phyloP scores from a whole-genome alignment of 2,113 vertebrate genomes.

The Tonatia bakeri region DNA sequence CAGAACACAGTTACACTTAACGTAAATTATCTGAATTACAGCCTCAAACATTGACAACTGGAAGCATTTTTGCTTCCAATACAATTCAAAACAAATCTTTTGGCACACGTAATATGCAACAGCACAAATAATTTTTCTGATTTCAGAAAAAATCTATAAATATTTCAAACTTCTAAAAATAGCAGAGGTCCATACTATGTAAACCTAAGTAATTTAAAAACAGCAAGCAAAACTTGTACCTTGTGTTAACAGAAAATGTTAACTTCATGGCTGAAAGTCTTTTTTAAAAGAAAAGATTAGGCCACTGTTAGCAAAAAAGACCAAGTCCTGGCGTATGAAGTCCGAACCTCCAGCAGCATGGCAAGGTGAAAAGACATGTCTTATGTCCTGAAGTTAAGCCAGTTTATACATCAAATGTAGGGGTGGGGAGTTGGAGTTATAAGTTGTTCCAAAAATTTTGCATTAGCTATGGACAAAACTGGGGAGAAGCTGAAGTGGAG shows the following conservation, averaged over 20 bases:
- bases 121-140: not conserved
- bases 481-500: not conserved
- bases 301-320: not conserved
- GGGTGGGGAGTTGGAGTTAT: not conserved
- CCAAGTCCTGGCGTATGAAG: not conserved
- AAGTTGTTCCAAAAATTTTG: not conserved
- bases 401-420: not conserved
- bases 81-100: not conserved
- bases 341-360: not conserved
- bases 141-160: conserved; percentile 17
- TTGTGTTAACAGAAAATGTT: not conserved
- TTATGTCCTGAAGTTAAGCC: not conserved
- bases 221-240: not conserved
- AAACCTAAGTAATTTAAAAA: conserved; percentile 14
- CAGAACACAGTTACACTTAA: not conserved
- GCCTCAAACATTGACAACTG: not conserved
- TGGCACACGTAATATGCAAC: not conserved
- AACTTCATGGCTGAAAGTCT: not conserved
- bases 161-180: conserved; percentile 38
- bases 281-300: not conserved
- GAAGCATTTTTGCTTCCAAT: not conserved
- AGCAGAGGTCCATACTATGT: not conserved
- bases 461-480: not conserved
- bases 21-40: not conserved
- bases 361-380: not conserved